Conservation (phyloP, 2,888 invertebrate species). For the Panopea generosa region DNA sequence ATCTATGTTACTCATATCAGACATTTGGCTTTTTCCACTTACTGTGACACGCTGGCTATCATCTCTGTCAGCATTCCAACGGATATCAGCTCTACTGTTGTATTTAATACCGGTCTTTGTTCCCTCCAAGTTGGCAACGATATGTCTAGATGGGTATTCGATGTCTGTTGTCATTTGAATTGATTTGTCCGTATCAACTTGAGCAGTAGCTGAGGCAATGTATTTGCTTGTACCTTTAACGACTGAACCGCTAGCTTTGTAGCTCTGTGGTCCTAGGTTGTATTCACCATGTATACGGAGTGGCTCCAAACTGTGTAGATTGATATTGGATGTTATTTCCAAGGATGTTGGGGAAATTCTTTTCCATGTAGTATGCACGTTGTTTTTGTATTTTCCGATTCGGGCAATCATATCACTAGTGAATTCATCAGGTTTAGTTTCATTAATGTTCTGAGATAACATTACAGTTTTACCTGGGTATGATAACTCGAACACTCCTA, state of each 20-base stretch:
- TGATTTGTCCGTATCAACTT: constrained; percentile 34
- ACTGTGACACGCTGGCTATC: constrained; percentile 51
- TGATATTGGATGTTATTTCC: constrained; percentile 63
- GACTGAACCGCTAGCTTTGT: constrained; percentile 53
- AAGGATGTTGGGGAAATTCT: constrained; percentile 38
- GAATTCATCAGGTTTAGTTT: constrained; percentile 61
- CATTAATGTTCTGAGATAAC: constrained; percentile 64
- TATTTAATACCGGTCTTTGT: constrained; percentile 46
- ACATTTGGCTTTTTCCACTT: constrained; percentile 46
- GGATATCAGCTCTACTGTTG: constrained; percentile 56
- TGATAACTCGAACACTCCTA: constrained; percentile 63
- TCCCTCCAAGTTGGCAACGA: constrained; percentile 63
- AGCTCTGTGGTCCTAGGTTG: constrained; percentile 55
- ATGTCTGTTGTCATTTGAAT: constrained; percentile 62
- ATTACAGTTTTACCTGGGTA: constrained; percentile 69
- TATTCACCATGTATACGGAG: constrained; percentile 58
- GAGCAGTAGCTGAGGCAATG: constrained; percentile 46
- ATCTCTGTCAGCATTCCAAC: constrained; percentile 74
- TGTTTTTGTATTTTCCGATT: constrained; percentile 57
- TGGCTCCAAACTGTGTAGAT: constrained; percentile 54
- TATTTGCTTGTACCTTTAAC: constrained; percentile 56
- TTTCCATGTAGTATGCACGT: constrained; percentile 61
- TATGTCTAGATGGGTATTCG: constrained; percentile 60
- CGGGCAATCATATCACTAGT: constrained; percentile 60
- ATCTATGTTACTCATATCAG: constrained; percentile 47